Percentiles rank a stretch among this genome's conserved stretches.
Evolutionary conservation across 2,797 vertebrate genomes (phyloP).

Genomic region (Paratrypauchen microcephalus): DNA sequence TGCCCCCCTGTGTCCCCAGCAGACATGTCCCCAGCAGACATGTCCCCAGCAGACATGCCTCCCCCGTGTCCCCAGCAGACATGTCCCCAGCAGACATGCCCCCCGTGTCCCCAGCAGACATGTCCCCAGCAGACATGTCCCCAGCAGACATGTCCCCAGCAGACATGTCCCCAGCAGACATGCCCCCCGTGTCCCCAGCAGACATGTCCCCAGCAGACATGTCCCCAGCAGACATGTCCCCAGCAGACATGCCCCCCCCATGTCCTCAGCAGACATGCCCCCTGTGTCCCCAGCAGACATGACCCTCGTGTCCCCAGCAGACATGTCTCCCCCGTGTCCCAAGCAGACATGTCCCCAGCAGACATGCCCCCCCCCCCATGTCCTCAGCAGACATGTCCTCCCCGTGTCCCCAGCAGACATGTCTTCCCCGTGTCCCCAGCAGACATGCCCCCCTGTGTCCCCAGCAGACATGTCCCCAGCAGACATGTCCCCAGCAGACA

Average conservation of each 20-base stretch:
- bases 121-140: neutral
- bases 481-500: no score
- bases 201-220: neutral
- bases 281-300: neutral
- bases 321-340: no score
- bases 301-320: neutral
- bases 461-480: neutral
- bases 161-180: neutral
- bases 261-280: no score
- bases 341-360: neutral
- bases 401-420: neutral
- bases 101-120: neutral
- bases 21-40: no score
- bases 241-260: no score
- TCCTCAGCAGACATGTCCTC: no score
- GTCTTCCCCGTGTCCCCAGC: neutral
- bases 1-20: neutral
- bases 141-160: no score
- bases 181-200: no score
- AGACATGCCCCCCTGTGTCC: no score
- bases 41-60: neutral
- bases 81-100: neutral
- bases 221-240: neutral
- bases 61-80: no score
- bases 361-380: neutral